Base-by-base conservation (phyloP, 1,140 invertebrate species). In the Platorchestia sp. region DNA sequence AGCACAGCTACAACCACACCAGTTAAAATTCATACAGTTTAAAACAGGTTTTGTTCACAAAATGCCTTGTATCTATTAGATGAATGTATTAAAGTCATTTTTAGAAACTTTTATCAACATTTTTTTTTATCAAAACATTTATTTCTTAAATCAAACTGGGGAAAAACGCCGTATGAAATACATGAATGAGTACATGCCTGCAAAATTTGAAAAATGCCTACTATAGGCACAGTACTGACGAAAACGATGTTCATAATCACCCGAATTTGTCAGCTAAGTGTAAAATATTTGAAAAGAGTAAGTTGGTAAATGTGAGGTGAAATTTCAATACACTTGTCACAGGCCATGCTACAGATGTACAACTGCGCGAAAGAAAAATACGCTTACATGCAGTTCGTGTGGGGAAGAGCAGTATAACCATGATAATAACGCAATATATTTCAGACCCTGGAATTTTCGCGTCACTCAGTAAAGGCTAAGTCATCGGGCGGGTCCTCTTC, bases 401-500 rank as follows among this genome's bases (percentile, higher is more conserved):
- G 41, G 7, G 41, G 41, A 22, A 42, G 43, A 41, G 87, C 5
- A 6, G 5, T 36, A 44, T 36, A 44, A 89, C 87, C 41, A 44
- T 14, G 87, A 89, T 42, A 89, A 89, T 89, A 89, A 89, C 43
- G 41, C 87, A 41, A 27, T 44, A 89, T 89, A 89, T 89, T 42
- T 89, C 87, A 89, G 5, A 19, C n/a, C 59, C 87, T 89, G n/a
- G 14, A 89, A 89, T 89, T 27, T 89, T 43, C 41, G 10, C 87
- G 87, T 89, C 87, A 89, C 87, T 44, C 41, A 43, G 87, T 0
- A 44, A 89, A 89, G 6, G 87, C 87, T 89, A 89, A 89, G 87
- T 89, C 87, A 89, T 44, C 40, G 91, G 91, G 91, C 91, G 91
- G 43, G 91, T 93, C 91, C 91, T 14, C 91, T 93, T 93, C 91